phyloP scores from a whole-genome alignment of 2,888 invertebrate species.

The Eupithecia vulgata region DNA sequence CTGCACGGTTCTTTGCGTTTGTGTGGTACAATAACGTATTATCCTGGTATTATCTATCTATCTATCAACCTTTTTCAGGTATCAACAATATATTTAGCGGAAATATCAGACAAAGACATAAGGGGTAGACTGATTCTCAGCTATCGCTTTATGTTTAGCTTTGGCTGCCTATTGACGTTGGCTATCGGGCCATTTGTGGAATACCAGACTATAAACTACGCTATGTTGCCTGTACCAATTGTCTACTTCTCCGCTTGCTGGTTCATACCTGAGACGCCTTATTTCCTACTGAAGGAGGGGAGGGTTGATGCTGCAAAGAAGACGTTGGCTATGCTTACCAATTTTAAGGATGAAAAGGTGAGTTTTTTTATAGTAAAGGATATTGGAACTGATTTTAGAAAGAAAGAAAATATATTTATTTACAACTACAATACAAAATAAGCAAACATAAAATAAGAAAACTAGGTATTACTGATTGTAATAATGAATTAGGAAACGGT shows the following conservation, averaged over 20 bases:
- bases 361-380: slow-evolving; percentile 20
- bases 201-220: slow-evolving; percentile 67
- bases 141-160: slow-evolving; percentile 63
- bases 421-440: too few relatives aligned
- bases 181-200: slow-evolving; percentile 67
- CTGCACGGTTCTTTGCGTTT: too few relatives aligned
- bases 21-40: too few relatives aligned
- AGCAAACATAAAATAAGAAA: too few relatives aligned
- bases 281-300: slow-evolving; percentile 81
- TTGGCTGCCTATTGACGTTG: slow-evolving; percentile 70
- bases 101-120: slow-evolving; percentile 75
- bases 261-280: slow-evolving; percentile 85
- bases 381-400: neutral
- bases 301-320: slow-evolving; percentile 70
- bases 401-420: too few relatives aligned
- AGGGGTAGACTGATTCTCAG: slow-evolving; percentile 64
- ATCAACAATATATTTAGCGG: slow-evolving; percentile 69
- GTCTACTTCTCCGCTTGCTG: slow-evolving; percentile 75
- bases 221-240: slow-evolving; percentile 71
- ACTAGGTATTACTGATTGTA: too few relatives aligned
- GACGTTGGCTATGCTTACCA: slow-evolving; percentile 67
- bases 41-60: too few relatives aligned
- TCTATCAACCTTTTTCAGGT: slow-evolving; percentile 55
- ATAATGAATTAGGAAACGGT: too few relatives aligned
- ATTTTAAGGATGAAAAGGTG: slow-evolving; percentile 60